Conservation (phyloP, 2,113 vertebrate genomes). For the Columba livia region DNA sequence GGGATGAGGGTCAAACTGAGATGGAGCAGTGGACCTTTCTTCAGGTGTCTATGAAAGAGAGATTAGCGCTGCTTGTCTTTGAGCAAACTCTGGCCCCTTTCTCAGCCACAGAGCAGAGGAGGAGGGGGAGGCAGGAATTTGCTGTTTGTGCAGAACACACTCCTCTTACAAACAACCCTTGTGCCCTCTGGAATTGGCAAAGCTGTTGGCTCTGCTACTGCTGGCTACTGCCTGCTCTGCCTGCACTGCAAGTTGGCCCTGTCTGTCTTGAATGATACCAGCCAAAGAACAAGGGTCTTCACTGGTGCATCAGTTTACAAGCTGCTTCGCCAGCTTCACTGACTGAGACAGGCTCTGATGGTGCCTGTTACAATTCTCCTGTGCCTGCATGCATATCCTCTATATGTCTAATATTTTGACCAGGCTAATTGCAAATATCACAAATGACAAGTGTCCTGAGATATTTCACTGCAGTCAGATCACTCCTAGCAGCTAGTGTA, state of each 20-base stretch:
- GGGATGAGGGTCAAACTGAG: background rate
- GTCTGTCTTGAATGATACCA: background rate
- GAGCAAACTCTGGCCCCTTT: background rate
- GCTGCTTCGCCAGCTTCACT: background rate
- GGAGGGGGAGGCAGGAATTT: background rate
- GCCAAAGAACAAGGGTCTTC: background rate
- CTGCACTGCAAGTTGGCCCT: background rate
- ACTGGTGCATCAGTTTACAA: background rate
- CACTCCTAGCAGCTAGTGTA: background rate
- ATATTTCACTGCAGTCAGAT: background rate
- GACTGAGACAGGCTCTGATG: background rate
- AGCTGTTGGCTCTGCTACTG: background rate
- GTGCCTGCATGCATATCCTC: background rate
- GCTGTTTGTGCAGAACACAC: background rate
- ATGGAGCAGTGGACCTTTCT: background rate
- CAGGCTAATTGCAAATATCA: background rate
- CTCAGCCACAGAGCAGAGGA: background rate
- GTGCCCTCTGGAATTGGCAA: constrained; percentile 8
- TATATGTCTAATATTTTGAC: background rate
- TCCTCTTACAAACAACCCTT: constrained; percentile 11
- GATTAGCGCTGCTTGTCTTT: background rate
- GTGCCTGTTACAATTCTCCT: fast-evolving
- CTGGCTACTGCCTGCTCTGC: background rate
- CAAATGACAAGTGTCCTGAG: background rate
- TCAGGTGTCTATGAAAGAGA: background rate